Percentiles rank a stretch among this genome's conserved stretches.
These are phyloP conservation scores for Cacatua alba DNA, from an alignment of 2,113 vertebrate genomes.

Conservation along the genomic window DNA sequence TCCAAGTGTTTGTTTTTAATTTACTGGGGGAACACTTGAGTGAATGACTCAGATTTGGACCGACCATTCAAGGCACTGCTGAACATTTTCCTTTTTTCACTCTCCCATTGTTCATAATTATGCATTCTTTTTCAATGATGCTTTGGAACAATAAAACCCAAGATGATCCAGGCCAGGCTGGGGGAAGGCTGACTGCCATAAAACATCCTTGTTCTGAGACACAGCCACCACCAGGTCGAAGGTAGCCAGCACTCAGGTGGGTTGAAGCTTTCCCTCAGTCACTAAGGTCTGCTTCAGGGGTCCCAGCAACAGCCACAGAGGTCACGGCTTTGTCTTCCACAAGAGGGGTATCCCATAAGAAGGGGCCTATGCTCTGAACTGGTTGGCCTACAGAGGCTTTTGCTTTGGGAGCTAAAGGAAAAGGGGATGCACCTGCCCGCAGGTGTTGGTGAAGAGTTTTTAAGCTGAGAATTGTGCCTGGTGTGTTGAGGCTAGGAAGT, in stretches of 20 bases:
- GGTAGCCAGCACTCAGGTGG: background rate
- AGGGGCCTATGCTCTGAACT: accelerated
- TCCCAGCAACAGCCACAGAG: background rate
- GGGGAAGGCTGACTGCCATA: background rate
- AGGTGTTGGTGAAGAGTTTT: background rate
- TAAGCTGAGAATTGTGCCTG: background rate
- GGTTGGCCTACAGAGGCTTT: background rate
- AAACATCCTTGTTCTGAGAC: background rate
- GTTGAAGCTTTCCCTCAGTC: background rate
- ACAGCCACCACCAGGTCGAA: background rate
- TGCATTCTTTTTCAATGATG: background rate
- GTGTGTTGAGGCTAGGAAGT: background rate
- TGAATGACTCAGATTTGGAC: background rate
- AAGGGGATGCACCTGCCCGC: background rate
- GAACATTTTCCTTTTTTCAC: background rate
- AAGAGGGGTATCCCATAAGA: background rate
- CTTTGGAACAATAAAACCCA: background rate
- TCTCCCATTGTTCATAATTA: background rate
- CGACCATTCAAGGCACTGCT: background rate
- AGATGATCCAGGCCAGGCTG: background rate
- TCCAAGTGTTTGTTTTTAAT: background rate
- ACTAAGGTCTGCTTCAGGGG: background rate
- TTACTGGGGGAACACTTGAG: background rate
- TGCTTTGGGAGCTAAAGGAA: background rate
- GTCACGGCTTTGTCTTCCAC: background rate